phyloP scores from a whole-genome alignment of 2,113 vertebrate genomes.

The Eudyptes chrysolophus region DNA sequence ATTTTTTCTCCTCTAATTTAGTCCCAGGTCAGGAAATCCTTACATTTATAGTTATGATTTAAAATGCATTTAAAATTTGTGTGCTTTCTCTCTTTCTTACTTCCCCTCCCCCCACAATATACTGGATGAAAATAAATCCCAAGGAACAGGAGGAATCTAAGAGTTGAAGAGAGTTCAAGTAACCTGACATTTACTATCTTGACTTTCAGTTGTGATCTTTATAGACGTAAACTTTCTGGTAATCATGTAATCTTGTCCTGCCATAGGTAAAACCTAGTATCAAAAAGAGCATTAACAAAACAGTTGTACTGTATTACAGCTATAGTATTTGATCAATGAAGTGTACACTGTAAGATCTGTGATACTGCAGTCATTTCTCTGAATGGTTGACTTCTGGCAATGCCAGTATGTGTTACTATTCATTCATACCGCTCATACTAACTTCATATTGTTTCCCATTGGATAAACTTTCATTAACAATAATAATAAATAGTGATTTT shows the following conservation, averaged over 20 bases:
- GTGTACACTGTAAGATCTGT: neutral
- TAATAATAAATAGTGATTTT: neutral
- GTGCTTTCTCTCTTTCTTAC: neutral
- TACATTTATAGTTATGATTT: neutral
- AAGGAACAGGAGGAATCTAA: neutral
- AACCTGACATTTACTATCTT: neutral
- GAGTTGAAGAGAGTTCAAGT: neutral
- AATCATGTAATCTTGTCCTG: neutral
- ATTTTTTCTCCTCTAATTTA: neutral
- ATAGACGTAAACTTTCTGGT: neutral
- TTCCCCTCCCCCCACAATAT: fast-evolving
- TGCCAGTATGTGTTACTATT: neutral
- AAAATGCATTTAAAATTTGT: neutral
- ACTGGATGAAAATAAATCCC: neutral
- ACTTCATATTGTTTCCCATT: neutral
- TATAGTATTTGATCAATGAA: neutral
- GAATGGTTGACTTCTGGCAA: neutral
- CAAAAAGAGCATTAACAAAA: neutral
- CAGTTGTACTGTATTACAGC: neutral
- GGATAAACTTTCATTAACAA: neutral
- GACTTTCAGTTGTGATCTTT: neutral
- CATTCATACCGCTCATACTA: neutral
- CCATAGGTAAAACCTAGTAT: neutral
- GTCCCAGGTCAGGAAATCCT: neutral
- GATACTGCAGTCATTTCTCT: neutral